A percentile compares a stretch with the other conserved stretches of the same genome.
These are phyloP conservation scores for Rhingia rostrata DNA, from an alignment of 2,888 invertebrate species.

Conservation along the genomic window DNA sequence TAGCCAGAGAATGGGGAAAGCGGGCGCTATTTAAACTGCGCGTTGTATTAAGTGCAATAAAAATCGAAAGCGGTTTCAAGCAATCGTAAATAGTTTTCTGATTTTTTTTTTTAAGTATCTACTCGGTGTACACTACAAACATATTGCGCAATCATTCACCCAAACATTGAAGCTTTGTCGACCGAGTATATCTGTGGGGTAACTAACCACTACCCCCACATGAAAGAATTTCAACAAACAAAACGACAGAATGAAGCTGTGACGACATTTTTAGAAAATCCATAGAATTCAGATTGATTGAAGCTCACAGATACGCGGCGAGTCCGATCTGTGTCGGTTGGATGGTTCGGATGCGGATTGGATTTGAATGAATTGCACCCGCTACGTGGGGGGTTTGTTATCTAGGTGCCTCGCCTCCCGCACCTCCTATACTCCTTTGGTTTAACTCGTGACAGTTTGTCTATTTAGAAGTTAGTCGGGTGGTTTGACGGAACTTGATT, in stretches of 20 bases:
- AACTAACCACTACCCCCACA: not conserved
- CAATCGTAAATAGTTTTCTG: constrained; percentile 53
- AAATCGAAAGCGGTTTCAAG: constrained; percentile 64
- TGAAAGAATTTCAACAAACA: constrained; percentile 4
- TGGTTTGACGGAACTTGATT: constrained; percentile 68
- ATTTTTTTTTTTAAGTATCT: not conserved
- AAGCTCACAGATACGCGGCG: constrained; percentile 41
- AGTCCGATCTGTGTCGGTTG: not conserved
- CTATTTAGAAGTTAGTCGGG: constrained; percentile 23
- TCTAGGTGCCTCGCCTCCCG: not conserved
- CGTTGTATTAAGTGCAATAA: constrained; percentile 60
- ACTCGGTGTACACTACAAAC: not conserved
- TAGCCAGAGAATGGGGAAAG: constrained; percentile 1
- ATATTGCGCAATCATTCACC: constrained; percentile 52
- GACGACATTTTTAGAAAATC: constrained; percentile 72
- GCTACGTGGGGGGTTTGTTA: constrained; percentile 40
- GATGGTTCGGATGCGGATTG: constrained; percentile 23
- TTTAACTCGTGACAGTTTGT: constrained; percentile 50
- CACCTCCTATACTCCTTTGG: not conserved
- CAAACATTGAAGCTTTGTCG: constrained; percentile 23
- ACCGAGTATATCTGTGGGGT: not conserved
- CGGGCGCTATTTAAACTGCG: constrained; percentile 58
- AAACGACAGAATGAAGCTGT: constrained; percentile 59
- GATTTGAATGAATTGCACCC: constrained; percentile 43
- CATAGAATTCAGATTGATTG: constrained; percentile 68